phyloP scores from a whole-genome alignment of 2,888 invertebrate genomes.

The Dynastes maya region DNA sequence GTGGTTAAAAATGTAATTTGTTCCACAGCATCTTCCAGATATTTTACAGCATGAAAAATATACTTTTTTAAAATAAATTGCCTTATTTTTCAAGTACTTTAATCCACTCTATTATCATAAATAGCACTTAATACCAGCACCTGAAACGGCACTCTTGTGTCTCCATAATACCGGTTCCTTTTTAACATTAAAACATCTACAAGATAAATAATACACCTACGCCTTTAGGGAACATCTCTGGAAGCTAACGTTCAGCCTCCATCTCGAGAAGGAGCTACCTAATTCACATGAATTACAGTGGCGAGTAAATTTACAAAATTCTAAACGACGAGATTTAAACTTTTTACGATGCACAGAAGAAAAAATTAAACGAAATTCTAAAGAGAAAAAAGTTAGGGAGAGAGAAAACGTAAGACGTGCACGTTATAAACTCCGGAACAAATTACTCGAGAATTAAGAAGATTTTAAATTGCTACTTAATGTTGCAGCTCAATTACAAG shows the following conservation, averaged over 20 bases:
- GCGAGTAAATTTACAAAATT: slow-evolving; percentile 46
- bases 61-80: no score
- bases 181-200: neutral
- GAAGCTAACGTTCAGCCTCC: neutral
- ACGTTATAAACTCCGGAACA: slow-evolving; percentile 47
- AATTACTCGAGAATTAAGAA: slow-evolving; percentile 49
- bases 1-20: no score
- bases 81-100: no score
- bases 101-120: neutral
- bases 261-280: neutral
- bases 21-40: no score
- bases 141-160: neutral
- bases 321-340: slow-evolving; percentile 44
- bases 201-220: neutral
- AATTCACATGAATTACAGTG: slow-evolving; percentile 42
- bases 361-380: neutral
- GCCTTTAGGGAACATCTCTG: neutral
- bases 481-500: slow-evolving; percentile 55
- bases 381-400: neutral
- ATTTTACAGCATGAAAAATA: no score
- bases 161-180: neutral
- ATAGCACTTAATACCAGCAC: neutral
- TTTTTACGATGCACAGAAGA: slow-evolving; percentile 16
- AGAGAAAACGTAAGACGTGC: neutral
- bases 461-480: slow-evolving; percentile 54